Evolutionary conservation across 2,797 vertebrate genomes (phyloP).

Genomic region (Triplophysa bombifrons): DNA sequence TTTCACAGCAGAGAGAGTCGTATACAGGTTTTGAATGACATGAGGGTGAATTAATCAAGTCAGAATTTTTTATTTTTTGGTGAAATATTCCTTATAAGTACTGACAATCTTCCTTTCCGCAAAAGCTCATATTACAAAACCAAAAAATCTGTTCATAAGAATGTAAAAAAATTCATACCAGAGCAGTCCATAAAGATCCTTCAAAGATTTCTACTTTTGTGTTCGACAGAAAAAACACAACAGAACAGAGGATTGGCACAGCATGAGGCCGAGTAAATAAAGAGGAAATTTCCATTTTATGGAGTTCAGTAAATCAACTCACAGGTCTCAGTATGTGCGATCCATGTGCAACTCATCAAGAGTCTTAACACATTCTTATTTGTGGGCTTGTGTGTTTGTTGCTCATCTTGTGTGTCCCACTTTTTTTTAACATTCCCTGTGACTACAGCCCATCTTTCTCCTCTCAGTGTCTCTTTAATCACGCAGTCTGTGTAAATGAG

Average conservation of each 20-base stretch:
- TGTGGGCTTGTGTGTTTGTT: conserved; percentile 31
- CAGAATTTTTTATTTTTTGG: no score
- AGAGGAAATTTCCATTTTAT: neutral
- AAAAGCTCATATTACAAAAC: neutral
- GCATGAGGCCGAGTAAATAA: neutral
- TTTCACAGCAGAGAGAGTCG: no score
- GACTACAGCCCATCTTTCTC: conserved; percentile 14
- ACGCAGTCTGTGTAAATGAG: conserved; percentile 38
- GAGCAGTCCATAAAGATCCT: neutral
- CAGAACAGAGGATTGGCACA: neutral
- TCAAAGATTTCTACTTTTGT: neutral
- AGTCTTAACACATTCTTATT: conserved; percentile 1
- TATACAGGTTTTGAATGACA: no score
- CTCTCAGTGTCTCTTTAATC: conserved; percentile 36
- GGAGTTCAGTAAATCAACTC: conserved; percentile 37
- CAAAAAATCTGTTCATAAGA: neutral
- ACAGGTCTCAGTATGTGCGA: conserved; percentile 17
- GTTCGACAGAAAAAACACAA: neutral
- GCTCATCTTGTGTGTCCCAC: neutral
- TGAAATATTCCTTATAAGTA: no score
- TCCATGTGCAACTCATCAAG: conserved; percentile 24
- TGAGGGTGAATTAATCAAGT: no score
- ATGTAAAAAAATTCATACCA: neutral
- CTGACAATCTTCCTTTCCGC: no score
- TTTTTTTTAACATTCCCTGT: conserved; percentile 10